Evolutionary conservation across 2,888 invertebrate genomes (phyloP).

Genomic region (Nemotelus pantherinus): DNA sequence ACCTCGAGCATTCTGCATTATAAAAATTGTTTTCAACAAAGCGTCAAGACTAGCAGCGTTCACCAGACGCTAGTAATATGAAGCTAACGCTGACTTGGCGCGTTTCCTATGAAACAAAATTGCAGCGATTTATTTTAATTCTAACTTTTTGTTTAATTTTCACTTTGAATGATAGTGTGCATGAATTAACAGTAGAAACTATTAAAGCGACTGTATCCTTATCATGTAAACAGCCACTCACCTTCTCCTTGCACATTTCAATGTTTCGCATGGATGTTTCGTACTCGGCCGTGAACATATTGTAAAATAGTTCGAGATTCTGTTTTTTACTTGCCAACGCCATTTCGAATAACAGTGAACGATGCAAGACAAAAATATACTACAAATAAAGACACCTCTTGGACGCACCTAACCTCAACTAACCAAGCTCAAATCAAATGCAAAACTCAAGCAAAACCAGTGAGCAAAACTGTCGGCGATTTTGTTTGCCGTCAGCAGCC

Average conservation of each 20-base stretch:
- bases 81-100: too few species aligned
- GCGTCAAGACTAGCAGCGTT: too few species aligned
- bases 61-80: too few species aligned
- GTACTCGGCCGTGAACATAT: slow-evolving; percentile 30
- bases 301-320: slow-evolving; percentile 29
- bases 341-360: not conserved
- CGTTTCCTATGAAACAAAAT: too few species aligned
- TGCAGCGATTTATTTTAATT: too few species aligned
- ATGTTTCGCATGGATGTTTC: slow-evolving; percentile 16
- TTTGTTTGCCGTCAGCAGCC: too few species aligned
- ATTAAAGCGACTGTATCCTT: too few species aligned
- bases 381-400: not conserved
- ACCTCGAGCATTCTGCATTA: too few species aligned
- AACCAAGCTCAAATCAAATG: not conserved
- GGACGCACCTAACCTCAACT: not conserved
- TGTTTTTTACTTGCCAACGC: slow-evolving; percentile 17
- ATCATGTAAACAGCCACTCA: not conserved
- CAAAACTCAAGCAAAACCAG: not conserved
- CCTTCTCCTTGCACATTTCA: slow-evolving; percentile 33
- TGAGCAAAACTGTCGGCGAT: not conserved
- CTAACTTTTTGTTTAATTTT: too few species aligned
- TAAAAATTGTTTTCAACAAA: too few species aligned
- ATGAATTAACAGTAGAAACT: too few species aligned
- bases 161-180: too few species aligned
- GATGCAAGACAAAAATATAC: not conserved